Evolutionary conservation across 2,113 vertebrate genomes (phyloP).

Genomic region (Myodes glareolus): DNA sequence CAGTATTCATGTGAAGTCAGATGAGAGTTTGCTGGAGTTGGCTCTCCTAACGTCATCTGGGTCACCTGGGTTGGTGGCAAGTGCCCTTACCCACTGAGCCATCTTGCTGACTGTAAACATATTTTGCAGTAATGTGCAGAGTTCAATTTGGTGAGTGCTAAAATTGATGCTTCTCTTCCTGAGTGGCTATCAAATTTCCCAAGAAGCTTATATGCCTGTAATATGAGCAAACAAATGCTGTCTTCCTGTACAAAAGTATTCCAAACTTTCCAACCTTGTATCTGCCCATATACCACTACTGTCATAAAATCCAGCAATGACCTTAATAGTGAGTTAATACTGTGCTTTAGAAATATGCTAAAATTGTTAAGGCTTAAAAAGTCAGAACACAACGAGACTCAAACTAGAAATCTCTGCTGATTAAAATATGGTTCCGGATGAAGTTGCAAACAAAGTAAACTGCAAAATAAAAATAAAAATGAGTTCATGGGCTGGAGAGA

Average conservation of each 20-base stretch:
- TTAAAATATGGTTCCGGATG: conserved; percentile 26
- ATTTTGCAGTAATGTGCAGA: neutral
- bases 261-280: neutral
- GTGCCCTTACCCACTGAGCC: neutral
- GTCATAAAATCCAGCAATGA: neutral
- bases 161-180: neutral
- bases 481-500: no score
- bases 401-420: conserved; percentile 2
- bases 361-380: neutral
- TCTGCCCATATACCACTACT: neutral
- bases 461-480: neutral
- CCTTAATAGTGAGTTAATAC: neutral
- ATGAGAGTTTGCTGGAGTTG: neutral
- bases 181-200: neutral
- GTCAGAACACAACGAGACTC: neutral
- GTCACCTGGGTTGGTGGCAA: neutral
- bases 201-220: neutral
- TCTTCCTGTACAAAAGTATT: neutral
- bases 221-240: conserved; percentile 14
- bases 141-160: neutral
- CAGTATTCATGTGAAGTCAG: neutral
- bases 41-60: neutral
- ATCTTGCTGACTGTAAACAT: neutral
- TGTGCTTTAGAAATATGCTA: neutral
- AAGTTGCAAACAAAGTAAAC: conserved; percentile 1